Evolutionary conservation across 2,113 vertebrate genomes (phyloP), one percentile per base, ranked within the genome.

Genomic region (Paracyprichromis sp.): DNA sequence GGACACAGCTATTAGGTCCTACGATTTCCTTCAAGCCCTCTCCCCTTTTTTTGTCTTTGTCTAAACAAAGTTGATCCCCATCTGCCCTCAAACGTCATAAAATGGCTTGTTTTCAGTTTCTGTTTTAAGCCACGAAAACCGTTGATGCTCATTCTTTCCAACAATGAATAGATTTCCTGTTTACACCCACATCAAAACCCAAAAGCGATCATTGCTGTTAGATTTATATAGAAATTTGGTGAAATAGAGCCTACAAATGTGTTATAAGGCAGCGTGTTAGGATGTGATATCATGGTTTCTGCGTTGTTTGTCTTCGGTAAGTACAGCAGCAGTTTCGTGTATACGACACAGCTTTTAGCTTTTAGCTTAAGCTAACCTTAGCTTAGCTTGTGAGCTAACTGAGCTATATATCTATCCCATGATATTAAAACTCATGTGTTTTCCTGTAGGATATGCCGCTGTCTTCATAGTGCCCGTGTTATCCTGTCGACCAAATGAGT

Each of bases 361-460:
- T 31, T 4, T 38, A 40, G 7, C 34, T 21, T 9, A 69, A 69
- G 34, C 63, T 38, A 69, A 21, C 4, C 1, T 8, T 38, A 69
- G 11, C 63, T 69, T 21, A 69, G 63, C 1, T 40, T 31, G 12
- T 57, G 24, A 8, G 12, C 24, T 57, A 57, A 26, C 21, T 57
- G 54, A 29, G 24, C 13, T 26, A 14, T 31, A 34, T 6, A 3
- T 17, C 57, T 9, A 10, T 17, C 57, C 14, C 57, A 34, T 1
- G 5, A 31, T 31, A 17, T 34, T 61, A 61, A 17, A 4, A 7
- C 2, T 26, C 36, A 2, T 82, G 8, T 31, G n/a, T 8, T 52
- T 19, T 38, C 12, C 80, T 7, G 34, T 4, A 63, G 66, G 57
- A 1, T 16, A 1, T 0, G 9, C 50, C 2, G 9, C 17, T 1